Evolutionary conservation across 2,797 vertebrate species (phyloP), one percentile per base, ranked within the genome.

Genomic region (Cirrhinus mrigala): DNA sequence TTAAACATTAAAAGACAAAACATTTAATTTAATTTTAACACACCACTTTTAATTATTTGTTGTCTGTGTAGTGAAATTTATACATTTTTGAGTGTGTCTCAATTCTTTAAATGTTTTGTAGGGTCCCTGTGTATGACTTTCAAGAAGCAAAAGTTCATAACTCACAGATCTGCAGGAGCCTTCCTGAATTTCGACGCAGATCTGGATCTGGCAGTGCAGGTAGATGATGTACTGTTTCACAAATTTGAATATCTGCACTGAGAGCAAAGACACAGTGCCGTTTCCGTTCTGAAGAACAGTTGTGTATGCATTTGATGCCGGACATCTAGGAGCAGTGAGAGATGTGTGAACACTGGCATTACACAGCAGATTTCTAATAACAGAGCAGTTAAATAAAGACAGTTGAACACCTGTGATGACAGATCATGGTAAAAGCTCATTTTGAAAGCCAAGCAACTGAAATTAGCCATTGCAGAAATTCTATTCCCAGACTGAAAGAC

Each of bases 191-290:
- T 96, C 94, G 86, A 96, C 79, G 81, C 97, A 99, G 89, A 99
- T 91, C 18, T 93, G 93, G 20, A 98, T 95, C 84, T 93, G 92
- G 91, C 98, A 99, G 92, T 98, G 97, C 89, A 99, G 86, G 56
- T 96, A 98, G 90, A 98, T 94, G 2, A 97, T 76, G 0, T 95
- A 92, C 85, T 94, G 90, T 79, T 95, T 89, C 82, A 98, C 89
- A 16, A 97, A 93, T 44, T 96, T 96, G 87, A 98, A 98, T 8
- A 98, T 93, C 85, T 94, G 93, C 69, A 98, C 94, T 5, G 96
- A 95, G 60, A 99, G 91, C n/a, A 94, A 94, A 1, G 97, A 96
- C 54, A 87, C 95, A 88, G 89, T 96, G 82, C 95, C 96, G 84
- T 96, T 95, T 2, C 97, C 98, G 0, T 99, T 99, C 87, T 94